These are phyloP conservation scores for Marcusenius ussheri DNA, from an alignment of 2,113 vertebrate species.

Conservation along the genomic window DNA sequence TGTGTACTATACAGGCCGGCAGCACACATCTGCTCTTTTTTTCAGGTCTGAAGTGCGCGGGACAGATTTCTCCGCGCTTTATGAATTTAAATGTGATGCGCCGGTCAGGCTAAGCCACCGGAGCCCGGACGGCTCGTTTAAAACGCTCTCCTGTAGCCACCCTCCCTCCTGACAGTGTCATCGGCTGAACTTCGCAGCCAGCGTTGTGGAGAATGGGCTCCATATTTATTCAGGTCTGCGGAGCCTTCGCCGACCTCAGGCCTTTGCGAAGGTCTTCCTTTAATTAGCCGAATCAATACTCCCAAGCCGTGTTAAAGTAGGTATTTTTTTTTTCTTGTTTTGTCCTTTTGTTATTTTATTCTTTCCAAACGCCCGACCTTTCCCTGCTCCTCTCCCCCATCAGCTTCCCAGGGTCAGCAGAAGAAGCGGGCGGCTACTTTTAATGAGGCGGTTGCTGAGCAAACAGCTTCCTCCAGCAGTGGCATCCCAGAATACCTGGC, in stretches of 20 bases:
- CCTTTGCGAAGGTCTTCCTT: slow-evolving; percentile 56
- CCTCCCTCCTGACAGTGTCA: neutral
- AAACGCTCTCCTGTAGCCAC: neutral
- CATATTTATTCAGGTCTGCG: slow-evolving; percentile 55
- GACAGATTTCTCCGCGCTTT: neutral
- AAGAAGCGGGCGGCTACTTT: slow-evolving; percentile 45
- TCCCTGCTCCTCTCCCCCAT: slow-evolving; percentile 40
- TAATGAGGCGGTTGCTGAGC: slow-evolving; percentile 58
- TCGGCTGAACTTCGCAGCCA: neutral
- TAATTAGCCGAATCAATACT: slow-evolving; percentile 65
- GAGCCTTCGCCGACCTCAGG: slow-evolving; percentile 45
- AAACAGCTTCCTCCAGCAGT: slow-evolving; percentile 51
- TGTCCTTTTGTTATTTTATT: slow-evolving; percentile 52
- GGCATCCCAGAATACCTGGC: slow-evolving; percentile 43
- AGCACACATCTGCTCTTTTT: neutral
- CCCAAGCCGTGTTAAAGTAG: slow-evolving; percentile 40
- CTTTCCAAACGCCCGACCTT: slow-evolving; percentile 52
- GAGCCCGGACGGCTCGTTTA: neutral
- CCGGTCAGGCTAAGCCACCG: neutral
- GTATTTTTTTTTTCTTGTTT: slow-evolving; percentile 38
- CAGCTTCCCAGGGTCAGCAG: slow-evolving; percentile 36
- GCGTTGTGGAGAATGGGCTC: slow-evolving; percentile 32
- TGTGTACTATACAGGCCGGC: too few species aligned
- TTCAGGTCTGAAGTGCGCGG: neutral
- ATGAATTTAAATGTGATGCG: neutral